Percentiles rank a stretch among this genome's conserved stretches.
Conservation (phyloP, 2,113 vertebrate species). For the Chiloscyllium plagiosum region DNA sequence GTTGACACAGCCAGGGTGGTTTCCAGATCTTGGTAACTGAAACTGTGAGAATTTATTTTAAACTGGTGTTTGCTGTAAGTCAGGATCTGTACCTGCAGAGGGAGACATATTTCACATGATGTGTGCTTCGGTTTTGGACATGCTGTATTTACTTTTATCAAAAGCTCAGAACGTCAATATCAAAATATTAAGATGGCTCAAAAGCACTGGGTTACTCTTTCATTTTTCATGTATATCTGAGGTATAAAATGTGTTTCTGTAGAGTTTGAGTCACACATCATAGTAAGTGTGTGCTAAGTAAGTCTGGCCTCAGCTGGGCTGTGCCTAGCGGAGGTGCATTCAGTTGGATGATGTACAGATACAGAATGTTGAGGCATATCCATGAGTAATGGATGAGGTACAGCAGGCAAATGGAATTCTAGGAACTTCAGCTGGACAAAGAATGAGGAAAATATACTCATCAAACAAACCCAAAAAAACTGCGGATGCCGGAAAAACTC, state of each 20-base stretch:
- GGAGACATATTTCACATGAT: not conserved
- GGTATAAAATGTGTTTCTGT: not conserved
- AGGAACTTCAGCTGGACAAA: not conserved
- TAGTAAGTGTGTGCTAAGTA: not conserved
- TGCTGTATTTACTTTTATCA: not conserved
- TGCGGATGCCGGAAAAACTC: too few relatives aligned
- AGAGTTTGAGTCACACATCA: not conserved
- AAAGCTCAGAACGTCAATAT: not conserved
- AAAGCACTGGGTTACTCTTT: not conserved
- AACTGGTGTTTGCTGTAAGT: not conserved
- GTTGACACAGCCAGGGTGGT: not conserved
- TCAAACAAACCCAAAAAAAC: too few relatives aligned
- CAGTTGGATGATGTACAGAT: not conserved
- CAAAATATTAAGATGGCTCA: not conserved
- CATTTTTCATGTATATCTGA: not conserved
- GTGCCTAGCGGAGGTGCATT: not conserved
- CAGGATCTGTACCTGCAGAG: not conserved
- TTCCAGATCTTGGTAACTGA: not conserved
- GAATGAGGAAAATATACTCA: not conserved
- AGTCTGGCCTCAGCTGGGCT: not conserved
- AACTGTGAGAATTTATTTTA: not conserved
- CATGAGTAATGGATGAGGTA: not conserved
- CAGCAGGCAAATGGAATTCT: not conserved
- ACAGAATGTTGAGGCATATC: not conserved
- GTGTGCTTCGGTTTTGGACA: not conserved